These are phyloP conservation scores for Spea hammondii DNA, from an alignment of 2,797 vertebrate species.

Conservation along the genomic window DNA sequence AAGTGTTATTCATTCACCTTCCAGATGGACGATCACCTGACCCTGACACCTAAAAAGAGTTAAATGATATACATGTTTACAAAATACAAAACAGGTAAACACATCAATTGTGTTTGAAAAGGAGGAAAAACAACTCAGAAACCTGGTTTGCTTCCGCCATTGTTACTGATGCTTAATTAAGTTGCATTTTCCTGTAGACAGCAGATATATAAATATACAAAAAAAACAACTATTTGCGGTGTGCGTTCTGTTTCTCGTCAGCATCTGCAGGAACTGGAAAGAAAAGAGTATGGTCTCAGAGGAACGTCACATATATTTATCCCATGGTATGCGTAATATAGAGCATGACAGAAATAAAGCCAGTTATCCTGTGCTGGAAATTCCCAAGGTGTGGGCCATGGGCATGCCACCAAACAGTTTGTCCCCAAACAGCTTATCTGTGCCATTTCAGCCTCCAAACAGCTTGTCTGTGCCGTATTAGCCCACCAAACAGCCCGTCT, in stretches of 20 bases:
- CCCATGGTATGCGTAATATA: neutral
- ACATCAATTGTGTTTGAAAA: neutral
- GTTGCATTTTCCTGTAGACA: constrained; percentile 19
- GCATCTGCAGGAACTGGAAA: constrained; percentile 26
- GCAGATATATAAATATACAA: neutral
- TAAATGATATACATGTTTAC: neutral
- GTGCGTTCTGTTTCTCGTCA: neutral
- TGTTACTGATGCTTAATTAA: neutral
- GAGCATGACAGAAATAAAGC: neutral
- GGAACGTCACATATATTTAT: constrained; percentile 19
- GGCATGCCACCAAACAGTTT: too few species aligned
- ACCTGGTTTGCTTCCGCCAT: neutral
- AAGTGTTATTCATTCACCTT: too few species aligned
- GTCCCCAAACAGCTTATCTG: too few species aligned
- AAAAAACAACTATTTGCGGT: constrained; percentile 41
- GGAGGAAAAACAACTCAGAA: neutral
- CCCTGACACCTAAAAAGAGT: too few species aligned
- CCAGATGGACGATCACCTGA: too few species aligned
- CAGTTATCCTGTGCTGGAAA: neutral
- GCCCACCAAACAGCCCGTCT: too few species aligned
- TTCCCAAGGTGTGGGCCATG: neutral
- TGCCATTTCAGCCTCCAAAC: too few species aligned
- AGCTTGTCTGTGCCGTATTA: too few species aligned
- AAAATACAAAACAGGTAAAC: constrained; percentile 1
- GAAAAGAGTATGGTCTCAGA: constrained; percentile 15